Conservation (phyloP, 2,113 vertebrate species). For the Seriola dumerili region DNA sequence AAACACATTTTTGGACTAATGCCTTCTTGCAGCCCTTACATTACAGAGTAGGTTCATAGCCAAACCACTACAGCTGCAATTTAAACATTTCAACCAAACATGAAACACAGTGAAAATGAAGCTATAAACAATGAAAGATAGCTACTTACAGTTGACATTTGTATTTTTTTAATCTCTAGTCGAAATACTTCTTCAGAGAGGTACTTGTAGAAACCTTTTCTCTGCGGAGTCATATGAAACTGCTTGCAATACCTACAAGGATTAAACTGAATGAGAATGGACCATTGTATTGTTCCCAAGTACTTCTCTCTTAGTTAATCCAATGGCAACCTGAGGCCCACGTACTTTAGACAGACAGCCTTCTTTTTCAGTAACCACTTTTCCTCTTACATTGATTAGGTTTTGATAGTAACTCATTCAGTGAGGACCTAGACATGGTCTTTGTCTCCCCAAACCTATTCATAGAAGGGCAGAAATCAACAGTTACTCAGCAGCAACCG, state of each 20-base stretch:
- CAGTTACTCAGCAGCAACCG: conserved; percentile 1
- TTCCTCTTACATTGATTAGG: conserved; percentile 5
- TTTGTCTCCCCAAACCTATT: conserved; percentile 12
- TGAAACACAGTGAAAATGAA: conserved; percentile 11
- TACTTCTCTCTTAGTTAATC: conserved; percentile 80
- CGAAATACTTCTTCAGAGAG: conserved; percentile 58
- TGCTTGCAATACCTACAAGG: conserved; percentile 83
- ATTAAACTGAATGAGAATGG: conserved; percentile 82
- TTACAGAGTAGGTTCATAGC: background rate
- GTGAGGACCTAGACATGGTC: background rate
- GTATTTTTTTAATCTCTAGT: conserved; percentile 60
- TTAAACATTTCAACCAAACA: background rate
- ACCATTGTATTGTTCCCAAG: conserved; percentile 81
- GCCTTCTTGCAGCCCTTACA: background rate
- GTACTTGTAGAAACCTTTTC: conserved; percentile 69
- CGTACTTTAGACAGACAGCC: conserved; percentile 45
- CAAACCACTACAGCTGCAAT: background rate
- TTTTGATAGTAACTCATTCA: conserved; percentile 6
- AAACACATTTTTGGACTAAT: background rate
- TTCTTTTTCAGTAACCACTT: conserved; percentile 44
- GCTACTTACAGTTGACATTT: conserved; percentile 85
- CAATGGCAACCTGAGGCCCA: conserved; percentile 61
- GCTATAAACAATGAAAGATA: conserved; percentile 18
- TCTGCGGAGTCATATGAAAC: conserved; percentile 86
- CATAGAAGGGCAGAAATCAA: background rate